A percentile compares a stretch with the other conserved stretches of the same genome.
These are phyloP conservation scores for Pogonocichla stellata DNA, from an alignment of 2,113 vertebrate species.

Conservation along the genomic window DNA sequence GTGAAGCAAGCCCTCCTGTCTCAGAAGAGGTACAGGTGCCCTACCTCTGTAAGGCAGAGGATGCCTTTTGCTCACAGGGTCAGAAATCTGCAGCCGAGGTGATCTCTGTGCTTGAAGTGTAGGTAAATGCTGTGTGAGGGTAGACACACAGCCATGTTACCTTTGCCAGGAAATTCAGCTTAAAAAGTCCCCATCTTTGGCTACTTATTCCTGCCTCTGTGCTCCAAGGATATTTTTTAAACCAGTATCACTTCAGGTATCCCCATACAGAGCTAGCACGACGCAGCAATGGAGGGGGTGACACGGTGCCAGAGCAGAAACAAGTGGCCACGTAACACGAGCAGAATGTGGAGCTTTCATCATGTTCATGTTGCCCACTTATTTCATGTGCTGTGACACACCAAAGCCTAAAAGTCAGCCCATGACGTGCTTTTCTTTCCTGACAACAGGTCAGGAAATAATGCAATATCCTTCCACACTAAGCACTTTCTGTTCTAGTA, in stretches of 20 bases:
- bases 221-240: not conserved
- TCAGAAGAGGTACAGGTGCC: not conserved
- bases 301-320: not conserved
- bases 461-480: constrained; percentile 19
- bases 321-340: rapidly evolving
- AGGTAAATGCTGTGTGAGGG: not conserved
- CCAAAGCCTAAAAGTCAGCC: not conserved
- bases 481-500: not conserved
- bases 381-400: not conserved
- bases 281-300: not conserved
- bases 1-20: not conserved
- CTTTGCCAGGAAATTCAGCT: not conserved
- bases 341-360: not conserved
- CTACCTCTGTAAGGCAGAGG: not conserved
- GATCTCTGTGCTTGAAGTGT: not conserved
- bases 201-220: not conserved
- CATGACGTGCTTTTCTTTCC: not conserved
- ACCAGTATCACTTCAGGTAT: not conserved
- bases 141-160: not conserved
- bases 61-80: not conserved
- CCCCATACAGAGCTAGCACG: not conserved
- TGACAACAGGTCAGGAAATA: constrained; percentile 33
- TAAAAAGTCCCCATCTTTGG: not conserved
- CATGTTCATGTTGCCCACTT: rapidly evolving
- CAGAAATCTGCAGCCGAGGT: not conserved